phyloP scores from a whole-genome alignment of 2,113 vertebrate species.

The human region GRCh38 chr11:112665501-112666000 shows the following conservation, averaged over 20 bases:
- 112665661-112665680: background rate
- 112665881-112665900: background rate
- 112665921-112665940: background rate
- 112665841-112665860: background rate
- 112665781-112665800: background rate
- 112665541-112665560: slow-evolving; percentile 31
- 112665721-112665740: background rate
- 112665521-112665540: slow-evolving; percentile 43
- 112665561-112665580: slow-evolving; percentile 57
- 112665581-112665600: slow-evolving; percentile 57
- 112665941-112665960: background rate
- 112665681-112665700: background rate
- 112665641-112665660: background rate
- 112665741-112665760: background rate
- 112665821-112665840: background rate
- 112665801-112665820: background rate
- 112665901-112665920: background rate
- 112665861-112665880: background rate
- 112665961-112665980: background rate
- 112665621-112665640: background rate
- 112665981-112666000: background rate
- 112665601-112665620: slow-evolving; percentile 18
- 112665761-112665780: background rate
- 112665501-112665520: slow-evolving; percentile 61
- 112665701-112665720: background rate